A percentile compares a stretch with the other conserved stretches of the same genome.
Evolutionary conservation across 2,888 invertebrate genomes (phyloP).

Genomic region (Phytoseiulus persimilis): DNA sequence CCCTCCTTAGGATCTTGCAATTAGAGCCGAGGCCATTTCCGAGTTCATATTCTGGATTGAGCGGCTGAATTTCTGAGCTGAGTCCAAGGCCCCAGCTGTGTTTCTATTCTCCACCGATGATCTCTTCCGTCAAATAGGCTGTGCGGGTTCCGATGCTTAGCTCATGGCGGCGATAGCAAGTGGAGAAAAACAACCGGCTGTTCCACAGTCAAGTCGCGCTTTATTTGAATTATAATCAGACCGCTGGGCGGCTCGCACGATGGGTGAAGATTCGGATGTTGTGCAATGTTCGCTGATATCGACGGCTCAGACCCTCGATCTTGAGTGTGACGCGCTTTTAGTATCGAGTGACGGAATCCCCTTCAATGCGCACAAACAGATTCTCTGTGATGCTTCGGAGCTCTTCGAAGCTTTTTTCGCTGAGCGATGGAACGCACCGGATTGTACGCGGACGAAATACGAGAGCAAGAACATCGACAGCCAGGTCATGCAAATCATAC

Average conservation of each 20-base stretch:
- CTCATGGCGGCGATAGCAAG: not conserved
- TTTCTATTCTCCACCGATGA: not conserved
- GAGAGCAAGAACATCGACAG: not conserved
- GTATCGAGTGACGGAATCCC: not conserved
- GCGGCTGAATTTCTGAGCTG: too few relatives aligned
- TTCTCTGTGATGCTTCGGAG: slow-evolving; percentile 20
- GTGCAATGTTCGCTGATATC: not conserved
- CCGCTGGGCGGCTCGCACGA: not conserved
- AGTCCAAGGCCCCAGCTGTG: not conserved
- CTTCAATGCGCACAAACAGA: slow-evolving; percentile 8
- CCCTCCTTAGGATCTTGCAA: too few relatives aligned
- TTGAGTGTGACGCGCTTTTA: not conserved
- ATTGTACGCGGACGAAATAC: not conserved
- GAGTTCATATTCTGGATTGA: too few relatives aligned
- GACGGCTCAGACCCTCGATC: not conserved
- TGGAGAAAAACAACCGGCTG: not conserved
- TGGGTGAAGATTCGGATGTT: not conserved
- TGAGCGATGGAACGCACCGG: not conserved
- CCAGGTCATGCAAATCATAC: not conserved
- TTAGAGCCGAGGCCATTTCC: too few relatives aligned
- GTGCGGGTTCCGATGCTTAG: not conserved
- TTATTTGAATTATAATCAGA: not conserved
- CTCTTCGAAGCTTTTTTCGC: not conserved
- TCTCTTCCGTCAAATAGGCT: not conserved
- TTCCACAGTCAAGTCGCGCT: not conserved